These are phyloP conservation scores for Loris lydekkerianus DNA, from an alignment of 2,797 vertebrate genomes.

Conservation along the genomic window DNA sequence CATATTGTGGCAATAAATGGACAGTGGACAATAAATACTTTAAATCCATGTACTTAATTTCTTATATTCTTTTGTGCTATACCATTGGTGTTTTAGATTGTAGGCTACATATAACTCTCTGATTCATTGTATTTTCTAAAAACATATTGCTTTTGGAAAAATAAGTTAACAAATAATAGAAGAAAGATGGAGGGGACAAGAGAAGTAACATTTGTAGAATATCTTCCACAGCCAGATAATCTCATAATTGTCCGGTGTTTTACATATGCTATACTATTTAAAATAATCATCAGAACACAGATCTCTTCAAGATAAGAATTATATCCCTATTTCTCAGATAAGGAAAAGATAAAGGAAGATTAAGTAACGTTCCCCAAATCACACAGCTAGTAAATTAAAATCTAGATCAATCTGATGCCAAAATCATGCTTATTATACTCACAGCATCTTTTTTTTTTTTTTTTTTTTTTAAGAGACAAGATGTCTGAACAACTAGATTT, in stretches of 20 bases:
- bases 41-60: slow-evolving; percentile 59
- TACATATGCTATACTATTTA: slow-evolving; percentile 34
- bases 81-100: slow-evolving; percentile 27
- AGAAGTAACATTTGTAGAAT: slow-evolving; percentile 6
- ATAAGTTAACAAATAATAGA: slow-evolving; percentile 38
- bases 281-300: slow-evolving; percentile 37
- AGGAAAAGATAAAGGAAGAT: slow-evolving; percentile 59
- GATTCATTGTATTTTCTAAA: slow-evolving; percentile 56
- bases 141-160: slow-evolving; percentile 44
- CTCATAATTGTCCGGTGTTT: slow-evolving; percentile 31
- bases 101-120: slow-evolving; percentile 9
- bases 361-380: slow-evolving; percentile 61
- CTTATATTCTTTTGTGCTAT: slow-evolving; percentile 15
- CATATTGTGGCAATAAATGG: not conserved
- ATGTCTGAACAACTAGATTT: slow-evolving; percentile 32
- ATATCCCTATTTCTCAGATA: slow-evolving; percentile 63
- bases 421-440: slow-evolving; percentile 28
- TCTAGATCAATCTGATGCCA: not conserved
- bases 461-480: not conserved
- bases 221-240: not conserved
- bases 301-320: slow-evolving; percentile 45
- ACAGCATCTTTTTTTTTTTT: not conserved
- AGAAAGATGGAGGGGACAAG: not conserved
- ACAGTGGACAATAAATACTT: slow-evolving; percentile 34
- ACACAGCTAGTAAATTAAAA: slow-evolving; percentile 68